Evolutionary conservation across 2,797 vertebrate genomes (phyloP).

Genomic region (Lithobates pipiens): DNA sequence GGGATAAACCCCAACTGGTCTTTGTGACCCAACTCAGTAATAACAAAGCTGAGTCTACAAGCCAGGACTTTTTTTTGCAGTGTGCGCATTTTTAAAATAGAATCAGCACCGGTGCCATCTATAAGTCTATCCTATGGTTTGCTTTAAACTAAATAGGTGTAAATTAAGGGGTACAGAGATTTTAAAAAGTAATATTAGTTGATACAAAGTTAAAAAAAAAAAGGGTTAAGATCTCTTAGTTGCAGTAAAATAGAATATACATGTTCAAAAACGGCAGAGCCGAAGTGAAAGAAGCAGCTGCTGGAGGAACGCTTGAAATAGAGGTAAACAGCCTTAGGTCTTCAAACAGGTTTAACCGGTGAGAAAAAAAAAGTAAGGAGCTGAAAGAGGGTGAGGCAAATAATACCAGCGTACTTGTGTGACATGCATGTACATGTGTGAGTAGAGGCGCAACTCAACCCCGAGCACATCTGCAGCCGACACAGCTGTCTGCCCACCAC

Average conservation of each 20-base stretch:
- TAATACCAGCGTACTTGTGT: conserved; percentile 40
- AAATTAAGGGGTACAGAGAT: too few species aligned
- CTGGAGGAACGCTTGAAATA: conserved; percentile 36
- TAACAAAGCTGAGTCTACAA: too few species aligned
- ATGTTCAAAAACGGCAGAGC: background rate
- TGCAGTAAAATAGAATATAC: background rate
- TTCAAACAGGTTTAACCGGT: conserved; percentile 61
- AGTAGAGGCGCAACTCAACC: conserved; percentile 8
- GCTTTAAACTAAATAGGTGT: too few species aligned
- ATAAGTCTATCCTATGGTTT: too few species aligned
- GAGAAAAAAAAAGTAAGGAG: conserved; percentile 32
- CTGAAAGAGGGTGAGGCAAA: conserved; percentile 56
- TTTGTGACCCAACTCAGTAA: too few species aligned
- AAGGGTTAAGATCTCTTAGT: background rate
- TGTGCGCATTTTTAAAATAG: too few species aligned
- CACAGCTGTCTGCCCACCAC: background rate
- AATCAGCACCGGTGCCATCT: too few species aligned
- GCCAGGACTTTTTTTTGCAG: too few species aligned
- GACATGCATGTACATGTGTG: conserved; percentile 60
- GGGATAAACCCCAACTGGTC: too few species aligned
- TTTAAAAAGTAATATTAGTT: too few species aligned
- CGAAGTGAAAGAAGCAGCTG: conserved; percentile 50
- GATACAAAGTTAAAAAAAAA: background rate
- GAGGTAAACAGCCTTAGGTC: conserved; percentile 59
- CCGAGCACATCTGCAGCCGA: conserved; percentile 3